Evolutionary conservation across 2,888 invertebrate genomes (phyloP).

Genomic region (Ariolimax columbianus): DNA sequence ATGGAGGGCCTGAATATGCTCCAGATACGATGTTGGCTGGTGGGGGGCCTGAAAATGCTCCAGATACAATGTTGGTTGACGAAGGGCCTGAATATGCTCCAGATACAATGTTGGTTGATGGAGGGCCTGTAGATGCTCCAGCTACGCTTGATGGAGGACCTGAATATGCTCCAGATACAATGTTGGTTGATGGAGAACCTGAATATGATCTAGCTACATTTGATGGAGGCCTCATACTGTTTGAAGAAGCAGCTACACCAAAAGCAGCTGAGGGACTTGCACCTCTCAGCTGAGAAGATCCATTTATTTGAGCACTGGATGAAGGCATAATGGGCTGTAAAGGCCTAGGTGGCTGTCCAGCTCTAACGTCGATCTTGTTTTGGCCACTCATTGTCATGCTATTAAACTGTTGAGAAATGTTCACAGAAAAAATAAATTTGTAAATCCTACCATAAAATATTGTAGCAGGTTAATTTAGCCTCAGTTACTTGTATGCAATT

Average conservation of each 20-base stretch:
- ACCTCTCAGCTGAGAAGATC: constrained; percentile 21
- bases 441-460: too few species aligned
- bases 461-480: too few species aligned
- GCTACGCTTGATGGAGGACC: too few species aligned
- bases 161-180: too few species aligned
- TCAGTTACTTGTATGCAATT: too few species aligned
- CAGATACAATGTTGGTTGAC: too few species aligned
- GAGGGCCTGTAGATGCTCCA: too few species aligned
- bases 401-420: constrained; percentile 40
- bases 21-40: too few species aligned
- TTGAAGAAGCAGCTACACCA: constrained; percentile 49
- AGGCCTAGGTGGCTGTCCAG: constrained; percentile 5
- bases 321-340: neutral
- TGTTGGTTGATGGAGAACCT: constrained; percentile 34
- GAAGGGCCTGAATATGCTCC: too few species aligned
- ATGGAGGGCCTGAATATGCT: too few species aligned
- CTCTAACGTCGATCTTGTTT: neutral
- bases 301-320: constrained; percentile 22
- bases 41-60: too few species aligned
- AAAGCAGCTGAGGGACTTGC: constrained; percentile 45
- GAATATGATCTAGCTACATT: constrained; percentile 41
- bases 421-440: neutral
- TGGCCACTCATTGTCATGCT: constrained; percentile 46
- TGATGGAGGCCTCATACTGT: constrained; percentile 42
- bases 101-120: too few species aligned